Conservation (phyloP, 2,113 vertebrate genomes). For the Plecotus auritus region DNA sequence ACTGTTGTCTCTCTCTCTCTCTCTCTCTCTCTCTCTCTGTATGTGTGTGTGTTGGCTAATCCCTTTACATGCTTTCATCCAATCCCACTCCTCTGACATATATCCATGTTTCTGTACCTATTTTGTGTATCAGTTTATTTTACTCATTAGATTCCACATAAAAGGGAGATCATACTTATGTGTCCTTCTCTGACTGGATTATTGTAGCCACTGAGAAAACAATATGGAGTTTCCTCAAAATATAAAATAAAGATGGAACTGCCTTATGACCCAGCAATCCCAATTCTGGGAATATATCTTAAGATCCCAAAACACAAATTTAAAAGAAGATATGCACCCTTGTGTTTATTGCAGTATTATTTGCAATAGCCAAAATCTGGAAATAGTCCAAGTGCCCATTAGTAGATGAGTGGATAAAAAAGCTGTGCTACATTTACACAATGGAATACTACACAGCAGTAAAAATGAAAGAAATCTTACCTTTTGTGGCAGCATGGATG, state of each 20-base stretch:
- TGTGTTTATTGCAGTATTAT: background rate
- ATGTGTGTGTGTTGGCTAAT: background rate
- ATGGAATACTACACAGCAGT: background rate
- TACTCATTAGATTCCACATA: background rate
- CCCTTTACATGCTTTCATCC: background rate
- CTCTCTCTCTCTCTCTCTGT: no score
- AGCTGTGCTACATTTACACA: background rate
- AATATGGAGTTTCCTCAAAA: background rate
- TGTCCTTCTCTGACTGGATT: background rate
- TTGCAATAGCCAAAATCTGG: background rate
- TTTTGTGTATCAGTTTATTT: background rate
- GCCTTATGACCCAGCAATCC: background rate
- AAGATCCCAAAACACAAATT: background rate
- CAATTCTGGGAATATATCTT: background rate
- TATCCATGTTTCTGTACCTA: background rate
- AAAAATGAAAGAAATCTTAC: background rate
- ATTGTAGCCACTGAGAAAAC: background rate
- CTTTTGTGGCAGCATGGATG: background rate
- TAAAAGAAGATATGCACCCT: background rate
- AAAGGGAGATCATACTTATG: background rate
- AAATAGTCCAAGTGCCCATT: background rate
- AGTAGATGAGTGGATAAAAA: background rate
- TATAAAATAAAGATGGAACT: background rate
- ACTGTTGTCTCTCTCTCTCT: no score
- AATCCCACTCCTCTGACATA: background rate